Base-by-base conservation (phyloP, 2,797 vertebrate genomes). In the Pseudomugil gertrudae region DNA sequence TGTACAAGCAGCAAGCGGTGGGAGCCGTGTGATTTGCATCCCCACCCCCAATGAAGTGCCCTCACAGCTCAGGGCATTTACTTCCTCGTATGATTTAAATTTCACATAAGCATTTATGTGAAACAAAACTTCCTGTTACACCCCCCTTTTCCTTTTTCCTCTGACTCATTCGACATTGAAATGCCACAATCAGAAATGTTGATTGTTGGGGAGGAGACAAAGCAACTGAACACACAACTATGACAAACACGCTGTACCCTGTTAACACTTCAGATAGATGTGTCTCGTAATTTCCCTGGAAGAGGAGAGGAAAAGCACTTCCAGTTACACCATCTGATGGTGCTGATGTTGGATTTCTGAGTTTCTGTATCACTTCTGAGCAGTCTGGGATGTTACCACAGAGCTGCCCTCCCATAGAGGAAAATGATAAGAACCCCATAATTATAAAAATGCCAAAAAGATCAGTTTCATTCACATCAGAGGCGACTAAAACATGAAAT, bases 171-270 rank as follows among this genome's bases (percentile, higher is more conserved):
- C n/a, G 82, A 83, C 78, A 87, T 66, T 63, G 72, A 87, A 83
- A 83, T 77, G 73, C 72, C 83, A 63, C 72, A 63, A 47, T 68
- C 38, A 56, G 81, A 76, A 87, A 84, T 86, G 83, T 32, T 60
- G 51, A 48, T 24, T 47, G 64, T 69, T 26, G 53, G 63, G 56
- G 60, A 19, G 70, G 19, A 21, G 24, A n/a, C 40, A 17, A n/a
- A 45, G 63, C 23, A 60, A n/a, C 62, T 62, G 67, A 70, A 30
- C 45, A 77, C 81, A 84, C 84, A 90, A 86, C 87, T 87, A 84
- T 38, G 54, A 69, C 82, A 88, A 89, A 88, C 74, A 80, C 43
- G 58, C 65, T 62, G 66, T 67, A 71, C 38, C 13, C 57, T 11
- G 60, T 75, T 73, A 69, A 48, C 33, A 58, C 70, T 66, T 57